A percentile compares a stretch with the other conserved stretches of the same genome.
Conservation (phyloP, 2,888 invertebrate genomes). For the Melinaea marsaeus region DNA sequence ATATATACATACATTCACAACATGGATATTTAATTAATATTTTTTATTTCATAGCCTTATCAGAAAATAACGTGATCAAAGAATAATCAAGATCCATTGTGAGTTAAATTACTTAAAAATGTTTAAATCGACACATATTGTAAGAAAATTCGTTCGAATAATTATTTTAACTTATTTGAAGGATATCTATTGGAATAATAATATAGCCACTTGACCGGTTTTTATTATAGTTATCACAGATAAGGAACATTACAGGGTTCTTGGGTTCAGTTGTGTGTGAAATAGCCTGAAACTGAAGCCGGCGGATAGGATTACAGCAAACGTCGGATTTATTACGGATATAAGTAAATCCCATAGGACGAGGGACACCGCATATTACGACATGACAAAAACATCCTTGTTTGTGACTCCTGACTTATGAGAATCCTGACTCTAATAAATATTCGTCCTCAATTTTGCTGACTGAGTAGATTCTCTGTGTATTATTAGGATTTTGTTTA, state of each 20-base stretch:
- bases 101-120: too few relatives aligned
- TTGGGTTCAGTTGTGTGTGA: conserved; percentile 55
- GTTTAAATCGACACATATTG: too few relatives aligned
- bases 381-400: conserved; percentile 20
- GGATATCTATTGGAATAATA: not conserved
- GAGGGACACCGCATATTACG: conserved; percentile 23
- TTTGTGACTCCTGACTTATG: conserved; percentile 23
- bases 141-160: not conserved
- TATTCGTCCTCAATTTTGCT: too few relatives aligned
- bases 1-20: too few relatives aligned
- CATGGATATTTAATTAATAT: too few relatives aligned
- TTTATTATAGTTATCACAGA: conserved; percentile 8
- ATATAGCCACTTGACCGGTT: conserved; percentile 7
- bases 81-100: too few relatives aligned
- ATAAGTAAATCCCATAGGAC: conserved; percentile 55
- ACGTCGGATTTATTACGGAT: conserved; percentile 67
- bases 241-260: conserved; percentile 15
- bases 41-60: too few relatives aligned
- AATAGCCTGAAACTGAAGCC: conserved; percentile 54
- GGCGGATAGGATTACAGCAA: conserved; percentile 63
- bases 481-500: too few relatives aligned
- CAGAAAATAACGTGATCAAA: too few relatives aligned
- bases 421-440: conserved; percentile 12
- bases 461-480: too few relatives aligned
- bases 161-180: not conserved